These are phyloP conservation scores for Amphiprion percula DNA, from an alignment of 2,113 vertebrate genomes.

Conservation along the genomic window DNA sequence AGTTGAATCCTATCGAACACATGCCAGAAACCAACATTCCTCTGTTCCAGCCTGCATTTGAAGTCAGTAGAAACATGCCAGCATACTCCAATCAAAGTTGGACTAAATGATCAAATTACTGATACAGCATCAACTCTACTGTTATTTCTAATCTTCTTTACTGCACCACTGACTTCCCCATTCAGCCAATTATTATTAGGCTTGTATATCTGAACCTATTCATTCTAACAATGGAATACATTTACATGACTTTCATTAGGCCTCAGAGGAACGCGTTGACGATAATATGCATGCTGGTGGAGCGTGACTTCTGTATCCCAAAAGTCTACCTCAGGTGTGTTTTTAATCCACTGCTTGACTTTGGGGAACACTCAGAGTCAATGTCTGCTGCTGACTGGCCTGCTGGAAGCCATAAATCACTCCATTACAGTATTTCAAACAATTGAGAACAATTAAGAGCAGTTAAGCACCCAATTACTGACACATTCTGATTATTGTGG, in stretches of 20 bases:
- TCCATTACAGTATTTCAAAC: slow-evolving; percentile 50
- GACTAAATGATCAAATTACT: slow-evolving; percentile 55
- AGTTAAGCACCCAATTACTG: slow-evolving; percentile 64
- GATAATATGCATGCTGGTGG: slow-evolving; percentile 31
- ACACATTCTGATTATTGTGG: slow-evolving; percentile 44
- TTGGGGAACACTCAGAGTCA: slow-evolving; percentile 22
- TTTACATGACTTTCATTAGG: slow-evolving; percentile 56
- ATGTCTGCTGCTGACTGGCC: slow-evolving; percentile 29
- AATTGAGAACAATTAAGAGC: slow-evolving; percentile 64
- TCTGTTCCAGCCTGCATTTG: slow-evolving; percentile 11
- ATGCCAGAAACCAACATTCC: slow-evolving; percentile 1
- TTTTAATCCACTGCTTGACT: slow-evolving; percentile 46
- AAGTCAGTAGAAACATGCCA: slow-evolving; percentile 25
- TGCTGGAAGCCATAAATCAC: slow-evolving; percentile 49
- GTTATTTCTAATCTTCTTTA: slow-evolving; percentile 66
- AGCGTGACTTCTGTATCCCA: slow-evolving; percentile 44
- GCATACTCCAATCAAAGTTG: slow-evolving; percentile 14
- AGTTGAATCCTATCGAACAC: slow-evolving; percentile 21
- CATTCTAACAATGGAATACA: slow-evolving; percentile 61
- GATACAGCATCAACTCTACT: slow-evolving; percentile 45
- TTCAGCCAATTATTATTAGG: slow-evolving; percentile 48
- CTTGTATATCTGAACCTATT: slow-evolving; percentile 52
- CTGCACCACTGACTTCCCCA: slow-evolving; percentile 39
- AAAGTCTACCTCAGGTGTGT: slow-evolving; percentile 52
- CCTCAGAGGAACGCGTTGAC: slow-evolving; percentile 37